Conservation (phyloP, 1,140 invertebrate species). For the Neoseiulus cucumeris region DNA sequence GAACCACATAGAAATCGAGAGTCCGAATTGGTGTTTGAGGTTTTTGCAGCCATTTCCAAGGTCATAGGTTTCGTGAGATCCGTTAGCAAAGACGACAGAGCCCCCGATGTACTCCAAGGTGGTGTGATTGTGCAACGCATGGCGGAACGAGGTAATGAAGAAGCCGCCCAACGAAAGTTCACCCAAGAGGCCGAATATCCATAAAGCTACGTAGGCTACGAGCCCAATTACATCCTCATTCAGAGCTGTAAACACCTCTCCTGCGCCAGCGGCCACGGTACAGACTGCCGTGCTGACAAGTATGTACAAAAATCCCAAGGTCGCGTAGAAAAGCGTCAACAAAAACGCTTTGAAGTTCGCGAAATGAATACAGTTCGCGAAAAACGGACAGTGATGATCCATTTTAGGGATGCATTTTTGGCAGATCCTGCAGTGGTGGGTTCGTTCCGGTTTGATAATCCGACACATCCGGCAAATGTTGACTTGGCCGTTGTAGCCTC, state of each 20-base stretch:
- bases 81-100: not conserved
- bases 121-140: not conserved
- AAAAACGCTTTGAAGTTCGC: slow-evolving; percentile 24
- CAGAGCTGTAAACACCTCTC: not conserved
- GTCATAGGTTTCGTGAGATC: not conserved
- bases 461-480: slow-evolving; percentile 14
- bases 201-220: not conserved
- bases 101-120: not conserved
- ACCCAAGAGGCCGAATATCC: not conserved
- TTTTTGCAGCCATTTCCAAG: not conserved
- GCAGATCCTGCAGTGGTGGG: slow-evolving; percentile 24
- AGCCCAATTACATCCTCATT: not conserved
- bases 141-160: not conserved
- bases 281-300: not conserved
- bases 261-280: not conserved
- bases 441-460: slow-evolving; percentile 23
- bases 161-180: not conserved
- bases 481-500: not conserved
- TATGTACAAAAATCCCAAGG: not conserved
- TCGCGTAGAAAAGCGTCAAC: slow-evolving; percentile 22
- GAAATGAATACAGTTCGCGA: slow-evolving; percentile 23
- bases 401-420: slow-evolving; percentile 21
- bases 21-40: not conserved
- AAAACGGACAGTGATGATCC: slow-evolving; percentile 25
- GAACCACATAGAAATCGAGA: not conserved